Evolutionary conservation across 2,888 invertebrate genomes (phyloP).

Genomic region (Ypsolopha scabrella): DNA sequence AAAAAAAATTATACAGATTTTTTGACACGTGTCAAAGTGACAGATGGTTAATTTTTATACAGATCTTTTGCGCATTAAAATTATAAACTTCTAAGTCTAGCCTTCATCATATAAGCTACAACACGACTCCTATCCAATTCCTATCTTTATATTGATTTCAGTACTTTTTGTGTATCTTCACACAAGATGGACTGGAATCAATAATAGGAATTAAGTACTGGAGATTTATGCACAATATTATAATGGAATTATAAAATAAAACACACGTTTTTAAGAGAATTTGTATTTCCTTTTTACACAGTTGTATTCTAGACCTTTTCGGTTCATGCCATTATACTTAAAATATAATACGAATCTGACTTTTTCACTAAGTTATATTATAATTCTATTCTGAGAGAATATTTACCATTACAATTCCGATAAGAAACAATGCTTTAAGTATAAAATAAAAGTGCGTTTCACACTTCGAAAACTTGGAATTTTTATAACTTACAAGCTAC

Average conservation of each 20-base stretch:
- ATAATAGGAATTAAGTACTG: too few relatives aligned
- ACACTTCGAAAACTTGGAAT: conserved; percentile 44
- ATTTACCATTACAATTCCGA: conserved; percentile 21
- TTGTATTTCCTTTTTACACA: conserved; percentile 62
- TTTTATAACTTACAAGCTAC: conserved; percentile 25
- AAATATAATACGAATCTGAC: conserved; percentile 66
- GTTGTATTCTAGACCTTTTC: conserved; percentile 51
- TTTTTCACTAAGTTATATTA: conserved; percentile 48
- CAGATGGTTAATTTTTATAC: too few relatives aligned
- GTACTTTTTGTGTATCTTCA: too few relatives aligned
- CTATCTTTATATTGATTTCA: too few relatives aligned
- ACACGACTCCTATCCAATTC: too few relatives aligned
- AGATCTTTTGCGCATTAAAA: too few relatives aligned
- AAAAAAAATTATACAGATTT: too few relatives aligned
- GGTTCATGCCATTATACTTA: conserved; percentile 50
- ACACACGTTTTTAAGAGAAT: conserved; percentile 40
- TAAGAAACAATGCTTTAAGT: conserved; percentile 16
- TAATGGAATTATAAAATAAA: conserved; percentile 16
- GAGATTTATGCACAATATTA: too few relatives aligned
- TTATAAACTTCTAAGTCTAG: too few relatives aligned
- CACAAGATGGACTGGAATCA: too few relatives aligned
- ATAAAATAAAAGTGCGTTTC: conserved; percentile 39
- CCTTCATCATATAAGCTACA: too few relatives aligned
- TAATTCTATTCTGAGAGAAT: conserved; percentile 51
- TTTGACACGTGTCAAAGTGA: too few relatives aligned